Evolutionary conservation across 2,888 invertebrate genomes (phyloP), one percentile per base, ranked within the genome.

Genomic region (Nemapogon koenigi): DNA sequence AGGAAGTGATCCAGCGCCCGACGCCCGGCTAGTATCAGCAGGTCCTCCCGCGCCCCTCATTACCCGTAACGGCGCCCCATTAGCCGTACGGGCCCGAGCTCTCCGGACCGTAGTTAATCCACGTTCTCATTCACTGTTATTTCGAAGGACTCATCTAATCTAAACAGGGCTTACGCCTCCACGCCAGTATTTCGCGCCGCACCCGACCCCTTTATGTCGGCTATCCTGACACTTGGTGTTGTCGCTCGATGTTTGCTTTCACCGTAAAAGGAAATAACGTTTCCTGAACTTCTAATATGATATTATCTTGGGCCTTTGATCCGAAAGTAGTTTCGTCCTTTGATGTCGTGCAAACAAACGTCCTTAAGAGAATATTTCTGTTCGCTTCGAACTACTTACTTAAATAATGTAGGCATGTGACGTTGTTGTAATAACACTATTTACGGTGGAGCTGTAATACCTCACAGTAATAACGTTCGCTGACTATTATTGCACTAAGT

Each of bases 41-140:
- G 4, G 16, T 15, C 6, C 40, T 58, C 65, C 67, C 69, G 64
- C 65, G 50, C 67, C 66, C 66, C 65, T 72, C 71, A 69, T 75
- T 72, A 68, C 72, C 62, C 70, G 64, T 70, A 73, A 75, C 73
- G 62, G 67, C 64, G 67, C 55, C 61, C 76, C 75, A 76, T 76
- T 76, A 73, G 69, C 70, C 69, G 69, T 71, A 69, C 69, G 70
- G 72, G 64, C 70, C 72, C 60, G 65, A 72, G 70, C 73, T 70
- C 67, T 59, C 69, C 71, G 73, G 72, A 75, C 75, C 78, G 73
- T 73, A 76, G 75, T 78, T 76, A 78, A 78, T 76, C 78, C 78
- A 73, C 70, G 73, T 75, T 75, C 76, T 78, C 75, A 75, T 78
- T 78, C 75, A 72, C 75, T 78, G 78, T 78, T 78, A 78, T 78